These are phyloP conservation scores for Centrocercus urophasianus DNA, from an alignment of 2,113 vertebrate species.

Conservation along the genomic window DNA sequence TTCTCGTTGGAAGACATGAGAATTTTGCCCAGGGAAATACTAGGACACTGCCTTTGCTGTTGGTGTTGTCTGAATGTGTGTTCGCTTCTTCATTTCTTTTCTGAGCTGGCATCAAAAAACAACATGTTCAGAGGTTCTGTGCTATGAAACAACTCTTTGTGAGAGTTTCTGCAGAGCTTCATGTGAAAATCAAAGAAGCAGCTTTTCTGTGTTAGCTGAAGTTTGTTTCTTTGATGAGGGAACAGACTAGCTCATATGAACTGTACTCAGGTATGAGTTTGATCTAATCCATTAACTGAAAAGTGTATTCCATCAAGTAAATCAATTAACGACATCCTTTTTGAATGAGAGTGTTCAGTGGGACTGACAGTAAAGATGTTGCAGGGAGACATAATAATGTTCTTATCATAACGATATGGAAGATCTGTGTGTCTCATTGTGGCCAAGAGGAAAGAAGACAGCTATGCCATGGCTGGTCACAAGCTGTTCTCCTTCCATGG, in stretches of 20 bases:
- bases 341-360: background rate
- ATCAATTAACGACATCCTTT: background rate
- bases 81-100: slow-evolving; percentile 26
- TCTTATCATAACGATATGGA: too few relatives aligned
- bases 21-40: background rate
- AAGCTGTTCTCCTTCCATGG: background rate
- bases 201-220: background rate
- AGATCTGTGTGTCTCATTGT: background rate
- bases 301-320: background rate
- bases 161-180: background rate
- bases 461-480: background rate
- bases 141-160: background rate
- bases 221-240: background rate
- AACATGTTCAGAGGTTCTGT: slow-evolving; percentile 18
- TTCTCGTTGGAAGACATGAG: background rate
- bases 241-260: background rate
- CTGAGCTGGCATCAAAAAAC: background rate
- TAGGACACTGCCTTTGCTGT: background rate
- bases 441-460: background rate
- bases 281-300: background rate
- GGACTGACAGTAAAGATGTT: background rate
- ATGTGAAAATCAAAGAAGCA: background rate
- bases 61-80: background rate
- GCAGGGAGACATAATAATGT: background rate
- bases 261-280: background rate